Evolutionary conservation across 2,888 invertebrate species (phyloP), one percentile per base, ranked within the genome.

Genomic region (Sylvicola fuscatus): DNA sequence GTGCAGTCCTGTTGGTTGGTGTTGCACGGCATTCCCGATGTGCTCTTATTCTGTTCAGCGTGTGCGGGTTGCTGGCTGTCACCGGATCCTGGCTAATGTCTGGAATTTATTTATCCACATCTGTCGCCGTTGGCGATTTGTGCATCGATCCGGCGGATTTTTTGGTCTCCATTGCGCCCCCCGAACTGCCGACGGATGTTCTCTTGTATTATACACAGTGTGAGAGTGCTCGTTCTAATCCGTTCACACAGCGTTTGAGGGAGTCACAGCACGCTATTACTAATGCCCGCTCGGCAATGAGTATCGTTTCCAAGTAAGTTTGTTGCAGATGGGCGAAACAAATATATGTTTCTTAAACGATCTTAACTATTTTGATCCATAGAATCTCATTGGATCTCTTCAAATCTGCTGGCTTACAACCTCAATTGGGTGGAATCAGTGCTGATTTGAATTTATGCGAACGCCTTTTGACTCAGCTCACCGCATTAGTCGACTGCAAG

Each of bases 31-130:
- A 89, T 57, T 87, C 84, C 13, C 71, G 89, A 35, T 38, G 87
- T 49, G 83, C 87, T 36, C 69, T 92, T 36, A 80, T 92, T 48
- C 70, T 83, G 63, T 84, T 89, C 47, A 86, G 86, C 42, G 89
- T 89, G 16, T 77, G 86, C 56, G 77, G 79, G 31, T 61, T 83
- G 14, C 68, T 93, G 49, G 86, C 84, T 27, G 82, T 92, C 27
- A 80, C 84, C 44, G 70, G 80, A 38, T 84, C 86, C 42, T 92
- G 89, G 82, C 65, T 86, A 46, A 77, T 84, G 65, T 78, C 83
- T 36, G 87, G 89, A 37, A 57, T 87, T 41, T 84, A 90, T 60
- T 67, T 89, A 42, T 81, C 83, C 34, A 71, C 77, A 17, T 75
- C 82, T 38, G 86, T 89, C 51, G 87, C 82, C 21, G 68, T 80